Base-by-base conservation (phyloP, 2,888 invertebrate species). In the Meghimatium bilineatum region DNA sequence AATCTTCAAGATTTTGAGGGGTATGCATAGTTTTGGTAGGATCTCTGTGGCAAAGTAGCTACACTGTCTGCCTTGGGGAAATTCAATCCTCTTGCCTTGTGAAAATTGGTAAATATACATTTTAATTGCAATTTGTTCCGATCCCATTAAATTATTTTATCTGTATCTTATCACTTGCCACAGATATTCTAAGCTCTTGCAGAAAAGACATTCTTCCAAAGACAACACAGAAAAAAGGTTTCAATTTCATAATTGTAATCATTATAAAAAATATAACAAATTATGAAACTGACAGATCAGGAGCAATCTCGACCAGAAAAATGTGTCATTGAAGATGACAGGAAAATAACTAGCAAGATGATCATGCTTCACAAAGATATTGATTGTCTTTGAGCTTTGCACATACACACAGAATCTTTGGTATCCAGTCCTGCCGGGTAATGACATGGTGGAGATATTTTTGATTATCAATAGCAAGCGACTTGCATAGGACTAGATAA, bases 251-350 rank as follows among this genome's bases (percentile, higher is more conserved):
- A 69, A 69, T 23, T 69, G 32, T 69, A 69, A 69, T 69, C 34
- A 69, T 34, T 32, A 69, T 69, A 34, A 69, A 69, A 69, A 69
- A 32, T 34, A 34, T 69, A 23, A 36, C 34, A 34, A 69, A 69
- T 63, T 63, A 63, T 63, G 29, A 14, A 69, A 69, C 34, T 69
- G 10, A 20, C 17, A 69, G 26, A 29, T 63, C 26, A 69, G 20
- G 32, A 32, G 34, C 20, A 34, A 20, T 34, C 10, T 69, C 17
- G 26, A 34, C 29, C 69, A 69, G 56, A 56, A 2, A 56, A 20
- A 36, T 14, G 17, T 14, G 8, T 66, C 29, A 66, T 29, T 66
- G 66, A 66, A 66, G n/a, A 66, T 32, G 14, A 26, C 66, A 66
- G 12, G 44, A 44, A 44, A 44, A 8, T 12, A 44, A 44, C 44